phyloP scores from a whole-genome alignment of 2,113 vertebrate genomes.

The Scopus umbretta region DNA sequence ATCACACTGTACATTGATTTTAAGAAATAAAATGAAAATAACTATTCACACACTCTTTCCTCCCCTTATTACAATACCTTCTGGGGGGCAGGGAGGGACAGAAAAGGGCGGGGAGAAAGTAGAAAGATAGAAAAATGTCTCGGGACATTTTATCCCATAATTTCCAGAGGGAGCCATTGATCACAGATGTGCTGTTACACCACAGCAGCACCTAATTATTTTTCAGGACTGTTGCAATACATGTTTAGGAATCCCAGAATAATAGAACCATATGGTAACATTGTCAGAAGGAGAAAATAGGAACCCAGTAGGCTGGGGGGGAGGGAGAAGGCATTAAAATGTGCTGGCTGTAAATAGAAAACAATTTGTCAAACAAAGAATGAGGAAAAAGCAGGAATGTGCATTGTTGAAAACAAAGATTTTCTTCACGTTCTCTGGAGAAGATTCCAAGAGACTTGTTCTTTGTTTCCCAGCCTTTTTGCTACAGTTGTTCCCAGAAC shows the following conservation, averaged over 20 bases:
- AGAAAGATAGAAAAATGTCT: background rate
- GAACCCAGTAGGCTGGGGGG: conserved; percentile 15
- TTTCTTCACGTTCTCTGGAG: background rate
- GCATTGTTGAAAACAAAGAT: conserved; percentile 1
- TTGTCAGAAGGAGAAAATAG: conserved; percentile 54
- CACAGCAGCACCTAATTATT: conserved; percentile 43
- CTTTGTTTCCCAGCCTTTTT: background rate
- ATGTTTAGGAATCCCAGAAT: conserved; percentile 52
- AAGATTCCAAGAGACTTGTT: background rate
- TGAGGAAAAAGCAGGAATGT: conserved; percentile 9
- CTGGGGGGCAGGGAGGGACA: background rate
- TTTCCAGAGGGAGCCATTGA: conserved; percentile 25
- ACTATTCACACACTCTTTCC: background rate
- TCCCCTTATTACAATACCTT: background rate
- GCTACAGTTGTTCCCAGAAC: background rate
- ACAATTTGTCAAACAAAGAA: conserved; percentile 56
- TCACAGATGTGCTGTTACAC: conserved; percentile 37
- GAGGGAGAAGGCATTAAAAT: conserved; percentile 37
- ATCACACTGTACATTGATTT: background rate
- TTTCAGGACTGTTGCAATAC: conserved; percentile 13
- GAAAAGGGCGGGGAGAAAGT: background rate
- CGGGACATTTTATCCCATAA: background rate
- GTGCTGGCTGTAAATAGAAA: conserved; percentile 58
- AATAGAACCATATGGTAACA: conserved; percentile 64
- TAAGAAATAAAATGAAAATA: conserved; percentile 28